These are phyloP conservation scores for Andricus curvator DNA, from an alignment of 2,888 invertebrate genomes.

Conservation along the genomic window DNA sequence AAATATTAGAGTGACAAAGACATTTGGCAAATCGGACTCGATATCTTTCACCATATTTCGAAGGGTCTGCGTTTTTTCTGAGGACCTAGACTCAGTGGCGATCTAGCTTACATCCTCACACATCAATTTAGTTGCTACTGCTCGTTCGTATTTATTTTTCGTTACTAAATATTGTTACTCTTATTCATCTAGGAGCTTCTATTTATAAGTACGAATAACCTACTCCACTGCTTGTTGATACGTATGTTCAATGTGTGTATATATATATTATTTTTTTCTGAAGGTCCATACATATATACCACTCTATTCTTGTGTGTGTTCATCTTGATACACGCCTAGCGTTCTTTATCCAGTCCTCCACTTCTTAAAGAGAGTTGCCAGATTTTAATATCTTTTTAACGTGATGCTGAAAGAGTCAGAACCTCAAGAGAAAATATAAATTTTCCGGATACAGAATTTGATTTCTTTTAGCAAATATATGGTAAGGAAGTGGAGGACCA, in stretches of 20 bases:
- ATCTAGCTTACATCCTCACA: conserved; percentile 74
- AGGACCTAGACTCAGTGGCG: conserved; percentile 71
- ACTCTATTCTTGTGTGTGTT: conserved; percentile 34
- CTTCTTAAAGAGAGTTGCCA: background rate
- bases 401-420: background rate
- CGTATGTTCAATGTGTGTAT: conserved; percentile 56
- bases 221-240: conserved; percentile 72
- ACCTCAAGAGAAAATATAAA: background rate
- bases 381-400: background rate
- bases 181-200: conserved; percentile 56
- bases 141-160: conserved; percentile 57
- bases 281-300: conserved; percentile 37
- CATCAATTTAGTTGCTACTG: conserved; percentile 71
- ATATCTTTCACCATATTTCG: conserved; percentile 49
- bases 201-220: conserved; percentile 66
- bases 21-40: conserved; percentile 36
- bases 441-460: background rate
- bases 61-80: conserved; percentile 68
- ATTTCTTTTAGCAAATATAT: background rate
- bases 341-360: conserved; percentile 33
- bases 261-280: conserved; percentile 34
- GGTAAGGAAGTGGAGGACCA: conserved; percentile 3
- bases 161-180: conserved; percentile 56
- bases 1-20: conserved; percentile 19
- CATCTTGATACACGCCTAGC: conserved; percentile 40